Evolutionary conservation across 1,140 invertebrate species (phyloP).

Genomic region (Neuroterus valhalla): DNA sequence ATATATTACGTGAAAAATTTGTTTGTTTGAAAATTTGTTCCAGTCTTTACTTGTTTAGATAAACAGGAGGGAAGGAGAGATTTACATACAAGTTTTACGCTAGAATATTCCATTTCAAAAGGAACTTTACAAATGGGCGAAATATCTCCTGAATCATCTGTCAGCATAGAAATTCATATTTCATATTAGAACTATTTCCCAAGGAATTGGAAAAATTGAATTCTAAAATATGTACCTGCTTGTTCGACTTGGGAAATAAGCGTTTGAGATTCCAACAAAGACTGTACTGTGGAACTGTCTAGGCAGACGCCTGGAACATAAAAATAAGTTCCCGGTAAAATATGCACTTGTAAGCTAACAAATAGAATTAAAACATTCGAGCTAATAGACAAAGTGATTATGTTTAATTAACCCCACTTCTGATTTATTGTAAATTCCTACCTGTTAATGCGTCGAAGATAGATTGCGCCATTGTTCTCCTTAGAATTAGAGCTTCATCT

Average conservation of each 20-base stretch:
- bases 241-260: slow-evolving; percentile 69
- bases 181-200: not conserved
- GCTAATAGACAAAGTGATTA: slow-evolving; percentile 26
- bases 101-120: too few species aligned
- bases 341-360: not conserved
- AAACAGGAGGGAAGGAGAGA: too few species aligned
- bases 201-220: slow-evolving; percentile 1
- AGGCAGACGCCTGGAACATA: slow-evolving; percentile 64
- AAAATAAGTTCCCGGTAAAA: slow-evolving; percentile 31
- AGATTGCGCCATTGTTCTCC: slow-evolving; percentile 65
- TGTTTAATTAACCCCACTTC: slow-evolving; percentile 47
- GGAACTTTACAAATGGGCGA: too few species aligned
- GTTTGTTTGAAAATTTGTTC: too few species aligned
- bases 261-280: slow-evolving; percentile 69
- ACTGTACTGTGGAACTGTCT: slow-evolving; percentile 70
- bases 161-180: slow-evolving; percentile 27
- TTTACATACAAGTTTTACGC: too few species aligned
- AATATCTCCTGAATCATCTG: not conserved
- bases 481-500: slow-evolving; percentile 31
- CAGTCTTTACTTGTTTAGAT: too few species aligned
- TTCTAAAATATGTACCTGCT: slow-evolving; percentile 56
- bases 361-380: slow-evolving; percentile 3
- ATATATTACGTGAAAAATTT: too few species aligned
- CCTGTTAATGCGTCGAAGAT: slow-evolving; percentile 71
- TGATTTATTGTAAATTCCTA: slow-evolving; percentile 49